Percentiles rank a stretch among this genome's conserved stretches.
These are phyloP conservation scores for Phragmatobia fuliginosa DNA, from an alignment of 2,888 invertebrate species.

Conservation along the genomic window DNA sequence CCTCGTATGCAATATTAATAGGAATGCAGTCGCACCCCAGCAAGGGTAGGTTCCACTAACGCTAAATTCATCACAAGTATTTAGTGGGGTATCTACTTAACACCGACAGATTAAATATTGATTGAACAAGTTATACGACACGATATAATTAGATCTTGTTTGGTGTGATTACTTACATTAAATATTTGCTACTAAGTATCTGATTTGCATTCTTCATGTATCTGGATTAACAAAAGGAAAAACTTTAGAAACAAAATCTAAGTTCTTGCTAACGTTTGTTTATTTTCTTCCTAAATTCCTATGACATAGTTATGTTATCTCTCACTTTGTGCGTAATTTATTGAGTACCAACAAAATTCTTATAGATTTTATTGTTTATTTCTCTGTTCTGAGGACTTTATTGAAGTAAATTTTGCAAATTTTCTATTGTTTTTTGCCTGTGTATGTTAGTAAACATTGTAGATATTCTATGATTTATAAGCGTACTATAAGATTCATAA, in stretches of 20 bases:
- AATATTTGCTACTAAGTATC: slow-evolving; percentile 30
- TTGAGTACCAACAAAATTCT: no score
- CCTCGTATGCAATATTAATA: slow-evolving; percentile 81
- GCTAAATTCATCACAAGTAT: slow-evolving; percentile 60
- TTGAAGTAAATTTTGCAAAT: no score
- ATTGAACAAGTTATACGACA: slow-evolving; percentile 19
- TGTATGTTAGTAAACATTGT: not conserved
- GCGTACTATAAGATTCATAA: slow-evolving; percentile 44
- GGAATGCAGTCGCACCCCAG: slow-evolving; percentile 72
- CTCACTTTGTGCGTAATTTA: not conserved
- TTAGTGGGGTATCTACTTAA: slow-evolving; percentile 55
- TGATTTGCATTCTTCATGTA: not conserved
- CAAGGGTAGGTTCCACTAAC: slow-evolving; percentile 32
- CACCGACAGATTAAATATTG: slow-evolving; percentile 46
- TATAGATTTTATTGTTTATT: no score
- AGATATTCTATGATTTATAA: slow-evolving; percentile 26
- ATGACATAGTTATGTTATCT: not conserved
- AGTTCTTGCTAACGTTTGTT: no score
- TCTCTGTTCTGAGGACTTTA: not conserved
- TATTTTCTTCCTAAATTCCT: no score
- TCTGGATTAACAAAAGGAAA: not conserved
- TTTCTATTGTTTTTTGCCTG: no score
- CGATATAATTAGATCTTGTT: slow-evolving; percentile 34
- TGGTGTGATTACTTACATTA: slow-evolving; percentile 28
- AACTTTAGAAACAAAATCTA: not conserved